These are phyloP conservation scores for Danio kyathit DNA, from an alignment of 2,797 vertebrate species.

Conservation along the genomic window DNA sequence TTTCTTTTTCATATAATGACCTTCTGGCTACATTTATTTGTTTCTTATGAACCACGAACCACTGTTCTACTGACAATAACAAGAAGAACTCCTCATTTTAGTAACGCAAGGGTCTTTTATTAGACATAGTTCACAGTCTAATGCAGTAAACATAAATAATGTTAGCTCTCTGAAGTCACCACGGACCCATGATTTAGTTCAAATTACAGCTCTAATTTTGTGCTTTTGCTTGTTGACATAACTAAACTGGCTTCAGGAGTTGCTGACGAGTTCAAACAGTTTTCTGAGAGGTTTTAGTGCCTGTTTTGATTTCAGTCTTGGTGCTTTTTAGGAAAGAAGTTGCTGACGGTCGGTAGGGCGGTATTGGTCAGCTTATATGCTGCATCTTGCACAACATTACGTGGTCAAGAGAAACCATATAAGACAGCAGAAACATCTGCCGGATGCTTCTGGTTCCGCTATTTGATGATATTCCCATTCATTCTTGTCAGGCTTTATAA, in stretches of 20 bases:
- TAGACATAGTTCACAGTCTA: conserved; percentile 1
- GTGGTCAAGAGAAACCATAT: conserved; percentile 7
- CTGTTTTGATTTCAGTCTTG: conserved; percentile 11
- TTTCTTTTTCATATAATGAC: neutral
- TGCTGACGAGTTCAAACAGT: neutral
- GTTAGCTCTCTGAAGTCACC: neutral
- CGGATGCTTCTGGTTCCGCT: conserved; percentile 1
- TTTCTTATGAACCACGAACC: neutral
- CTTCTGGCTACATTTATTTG: neutral
- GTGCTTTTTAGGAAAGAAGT: conserved; percentile 5
- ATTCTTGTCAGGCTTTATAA: conserved; percentile 2
- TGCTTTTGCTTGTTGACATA: conserved; percentile 28
- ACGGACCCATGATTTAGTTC: neutral
- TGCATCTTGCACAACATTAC: conserved; percentile 10
- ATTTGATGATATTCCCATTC: neutral
- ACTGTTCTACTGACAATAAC: neutral
- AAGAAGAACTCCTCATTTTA: neutral
- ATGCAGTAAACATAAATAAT: neutral
- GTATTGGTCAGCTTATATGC: conserved; percentile 19
- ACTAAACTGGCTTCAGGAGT: conserved; percentile 21
- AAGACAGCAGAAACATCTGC: conserved; percentile 5
- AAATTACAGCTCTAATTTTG: conserved; percentile 9
- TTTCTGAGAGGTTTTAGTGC: conserved; percentile 1
- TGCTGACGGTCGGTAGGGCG: conserved; percentile 1
- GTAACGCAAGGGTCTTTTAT: neutral